phyloP scores from a whole-genome alignment of 1,140 invertebrate genomes.

The Nomia melanderi region DNA sequence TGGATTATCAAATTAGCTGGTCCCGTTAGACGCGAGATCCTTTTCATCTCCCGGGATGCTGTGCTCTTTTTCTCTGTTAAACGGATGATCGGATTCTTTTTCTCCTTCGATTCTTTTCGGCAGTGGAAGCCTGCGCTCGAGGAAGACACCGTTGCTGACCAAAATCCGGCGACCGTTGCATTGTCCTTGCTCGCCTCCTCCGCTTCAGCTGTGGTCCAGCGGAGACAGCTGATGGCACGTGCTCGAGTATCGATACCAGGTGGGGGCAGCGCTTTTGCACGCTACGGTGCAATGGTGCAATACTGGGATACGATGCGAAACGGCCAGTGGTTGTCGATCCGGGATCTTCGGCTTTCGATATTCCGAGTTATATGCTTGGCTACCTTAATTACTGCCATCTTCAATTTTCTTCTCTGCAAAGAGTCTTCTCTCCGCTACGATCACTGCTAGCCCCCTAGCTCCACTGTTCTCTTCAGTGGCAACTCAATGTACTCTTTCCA shows the following conservation, averaged over 20 bases:
- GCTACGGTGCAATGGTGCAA: slow-evolving; percentile 67
- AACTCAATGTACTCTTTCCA: too few relatives aligned
- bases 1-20: slow-evolving; percentile 14
- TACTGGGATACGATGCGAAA: slow-evolving; percentile 56
- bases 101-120: too few relatives aligned
- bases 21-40: neutral
- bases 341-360: too few relatives aligned
- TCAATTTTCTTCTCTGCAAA: too few relatives aligned
- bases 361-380: too few relatives aligned
- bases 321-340: slow-evolving; percentile 68
- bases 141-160: slow-evolving; percentile 49
- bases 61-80: too few relatives aligned
- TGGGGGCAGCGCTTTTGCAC: slow-evolving; percentile 62
- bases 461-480: too few relatives aligned
- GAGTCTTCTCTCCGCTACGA: too few relatives aligned
- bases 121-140: slow-evolving; percentile 19
- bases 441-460: too few relatives aligned
- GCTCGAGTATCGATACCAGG: slow-evolving; percentile 66
- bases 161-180: slow-evolving; percentile 27
- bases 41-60: too few relatives aligned
- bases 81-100: too few relatives aligned
- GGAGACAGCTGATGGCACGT: slow-evolving; percentile 79
- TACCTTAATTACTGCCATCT: too few relatives aligned
- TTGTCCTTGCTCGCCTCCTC: slow-evolving; percentile 60
- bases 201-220: slow-evolving; percentile 74